Evolutionary conservation across 2,888 invertebrate species (phyloP), one percentile per base, ranked within the genome.

Genomic region (Acronicta alni): DNA sequence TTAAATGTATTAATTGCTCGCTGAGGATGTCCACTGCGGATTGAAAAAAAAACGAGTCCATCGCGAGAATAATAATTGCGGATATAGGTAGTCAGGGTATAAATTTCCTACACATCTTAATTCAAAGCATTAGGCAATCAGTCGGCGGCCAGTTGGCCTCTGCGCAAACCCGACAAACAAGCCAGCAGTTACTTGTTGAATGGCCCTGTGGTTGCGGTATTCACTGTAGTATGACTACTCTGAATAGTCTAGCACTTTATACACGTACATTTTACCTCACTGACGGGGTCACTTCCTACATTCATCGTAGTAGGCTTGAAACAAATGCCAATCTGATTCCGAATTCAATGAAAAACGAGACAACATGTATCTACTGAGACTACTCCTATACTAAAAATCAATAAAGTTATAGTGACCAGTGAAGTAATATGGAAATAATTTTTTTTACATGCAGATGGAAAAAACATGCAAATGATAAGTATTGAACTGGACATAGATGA

Each of bases 91-190:
- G n/a, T 37, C 9, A 38, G 17, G 47, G 0, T 32, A 41, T 38
- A 51, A 37, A 48, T 23, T 17, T 23, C 26, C 38, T 35, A 49
- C 38, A 47, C 37, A 26, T 54, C 23, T 47, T 23, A 44, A 44
- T 20, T 7, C n/a, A 57, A 46, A 38, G 37, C 38, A 71, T 57
- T 66, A 75, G 57, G 75, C 70, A 72, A 61, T 65, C 39, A 46
- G 43, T 45, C 44, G 9, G 20, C 16, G 41, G 30, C 48, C 14
- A 18, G 57, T 55, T 51, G 61, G 46, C 54, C 67, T 72, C 49
- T 54, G n/a, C 5, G 17, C 10, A 61, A 67, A 72, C 67, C 52
- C 14, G 68, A 43, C 48, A 23, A 37, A 72, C 68, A 39, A 52
- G 62, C 54, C 51, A 30, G n/a, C 17, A 38, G 57, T 45, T 64